Evolutionary conservation across 1,140 invertebrate genomes (phyloP).

Genomic region (Bombus superbus): DNA sequence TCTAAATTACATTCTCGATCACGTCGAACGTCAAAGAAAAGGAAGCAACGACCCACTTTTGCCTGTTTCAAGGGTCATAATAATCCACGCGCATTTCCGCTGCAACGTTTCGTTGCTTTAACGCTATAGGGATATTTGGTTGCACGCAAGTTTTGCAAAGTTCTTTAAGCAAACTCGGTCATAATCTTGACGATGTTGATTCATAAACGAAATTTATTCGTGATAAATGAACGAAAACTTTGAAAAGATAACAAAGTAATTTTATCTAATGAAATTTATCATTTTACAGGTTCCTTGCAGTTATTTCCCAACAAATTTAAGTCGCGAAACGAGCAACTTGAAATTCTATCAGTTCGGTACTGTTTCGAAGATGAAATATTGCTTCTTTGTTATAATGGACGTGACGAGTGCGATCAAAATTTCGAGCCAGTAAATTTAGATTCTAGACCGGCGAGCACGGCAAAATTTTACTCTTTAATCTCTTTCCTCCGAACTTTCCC

Average conservation of each 20-base stretch:
- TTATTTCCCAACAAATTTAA: no score
- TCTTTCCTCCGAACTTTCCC: no score
- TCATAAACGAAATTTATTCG: neutral
- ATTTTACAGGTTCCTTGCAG: neutral
- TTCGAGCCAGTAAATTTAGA: no score
- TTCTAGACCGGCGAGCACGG: no score
- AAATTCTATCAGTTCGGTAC: no score
- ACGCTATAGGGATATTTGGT: neutral
- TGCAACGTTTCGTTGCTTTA: neutral
- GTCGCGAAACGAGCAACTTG: no score
- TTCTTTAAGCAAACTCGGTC: neutral
- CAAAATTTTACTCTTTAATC: no score
- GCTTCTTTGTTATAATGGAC: no score
- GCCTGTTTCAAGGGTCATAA: neutral
- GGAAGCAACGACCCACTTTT: conserved; percentile 38
- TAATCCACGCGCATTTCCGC: no score
- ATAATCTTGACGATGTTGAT: neutral
- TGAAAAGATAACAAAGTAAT: neutral
- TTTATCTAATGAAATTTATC: neutral
- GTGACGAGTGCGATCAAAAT: no score
- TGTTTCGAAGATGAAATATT: no score
- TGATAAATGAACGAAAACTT: neutral
- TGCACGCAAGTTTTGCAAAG: neutral
- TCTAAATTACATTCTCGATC: conserved; percentile 42
- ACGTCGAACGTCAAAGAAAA: conserved; percentile 16